Percentiles rank a stretch among this genome's conserved stretches.
Evolutionary conservation across 2,888 invertebrate species (phyloP).

Genomic region (Tipula lateralis): DNA sequence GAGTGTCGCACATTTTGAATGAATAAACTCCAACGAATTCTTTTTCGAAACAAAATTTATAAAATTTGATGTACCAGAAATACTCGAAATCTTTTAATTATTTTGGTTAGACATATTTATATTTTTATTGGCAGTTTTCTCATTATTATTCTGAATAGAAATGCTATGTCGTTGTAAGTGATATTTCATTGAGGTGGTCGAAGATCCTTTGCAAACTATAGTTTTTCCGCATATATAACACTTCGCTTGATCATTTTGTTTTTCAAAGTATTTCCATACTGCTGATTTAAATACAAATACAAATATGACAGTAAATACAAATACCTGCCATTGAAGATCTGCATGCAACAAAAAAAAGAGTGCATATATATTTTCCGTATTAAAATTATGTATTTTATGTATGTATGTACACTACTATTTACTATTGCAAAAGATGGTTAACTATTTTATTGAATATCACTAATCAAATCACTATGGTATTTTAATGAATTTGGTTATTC

Average conservation of each 20-base stretch:
- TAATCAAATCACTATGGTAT: too few species aligned
- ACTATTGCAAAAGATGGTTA: too few species aligned
- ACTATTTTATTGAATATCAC: too few species aligned
- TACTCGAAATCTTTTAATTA: neutral
- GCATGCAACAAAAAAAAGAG: too few species aligned
- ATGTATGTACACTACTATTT: too few species aligned
- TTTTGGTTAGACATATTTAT: neutral
- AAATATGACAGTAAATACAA: too few species aligned
- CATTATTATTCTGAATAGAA: neutral
- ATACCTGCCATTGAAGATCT: too few species aligned
- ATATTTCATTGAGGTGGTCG: neutral
- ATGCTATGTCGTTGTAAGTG: neutral
- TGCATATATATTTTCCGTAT: too few species aligned
- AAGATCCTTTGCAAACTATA: neutral
- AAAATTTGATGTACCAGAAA: neutral
- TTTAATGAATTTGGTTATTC: too few species aligned
- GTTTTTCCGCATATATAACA: neutral
- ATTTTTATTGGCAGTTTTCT: neutral
- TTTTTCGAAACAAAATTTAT: neutral
- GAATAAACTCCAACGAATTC: neutral
- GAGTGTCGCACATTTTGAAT: constrained; percentile 24
- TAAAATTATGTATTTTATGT: too few species aligned
- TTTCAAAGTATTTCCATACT: neutral
- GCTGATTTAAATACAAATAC: neutral
- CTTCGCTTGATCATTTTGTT: neutral